phyloP scores from a whole-genome alignment of 2,797 vertebrate species.

The Anomalospiza imberbis region DNA sequence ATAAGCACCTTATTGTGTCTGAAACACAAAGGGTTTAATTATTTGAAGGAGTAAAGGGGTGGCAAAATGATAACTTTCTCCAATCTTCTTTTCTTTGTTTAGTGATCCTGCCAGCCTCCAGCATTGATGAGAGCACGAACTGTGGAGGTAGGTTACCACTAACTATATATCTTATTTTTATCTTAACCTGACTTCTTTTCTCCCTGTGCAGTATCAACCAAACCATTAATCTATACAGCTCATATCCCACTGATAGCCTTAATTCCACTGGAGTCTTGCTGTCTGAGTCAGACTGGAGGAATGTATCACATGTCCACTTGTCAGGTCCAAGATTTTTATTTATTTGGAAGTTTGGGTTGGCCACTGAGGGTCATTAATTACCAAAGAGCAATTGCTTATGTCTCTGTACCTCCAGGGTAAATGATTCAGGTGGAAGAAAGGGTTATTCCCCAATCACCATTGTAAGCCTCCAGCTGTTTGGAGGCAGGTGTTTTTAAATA shows the following conservation, averaged over 20 bases:
- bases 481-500: slow-evolving; percentile 25
- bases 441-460: background rate
- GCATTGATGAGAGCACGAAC: slow-evolving; percentile 87
- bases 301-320: slow-evolving; percentile 37
- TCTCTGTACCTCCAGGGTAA: background rate
- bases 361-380: slow-evolving; percentile 44
- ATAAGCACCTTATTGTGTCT: background rate
- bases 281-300: slow-evolving; percentile 51
- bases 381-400: background rate
- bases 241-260: slow-evolving; percentile 53
- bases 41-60: background rate
- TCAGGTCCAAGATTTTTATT: slow-evolving; percentile 45
- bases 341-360: slow-evolving; percentile 6
- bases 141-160: slow-evolving; percentile 87
- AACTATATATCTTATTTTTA: slow-evolving; percentile 58
- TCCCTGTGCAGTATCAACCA: slow-evolving; percentile 51
- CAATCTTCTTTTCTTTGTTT: slow-evolving; percentile 52
- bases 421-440: background rate
- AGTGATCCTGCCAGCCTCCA: slow-evolving; percentile 97
- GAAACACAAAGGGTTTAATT: slow-evolving; percentile 30
- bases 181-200: slow-evolving; percentile 49
- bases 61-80: slow-evolving; percentile 35
- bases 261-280: slow-evolving; percentile 63
- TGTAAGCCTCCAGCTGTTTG: slow-evolving; percentile 13
- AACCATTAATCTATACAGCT: slow-evolving; percentile 61